Evolutionary conservation across 2,888 invertebrate species (phyloP), one percentile per base, ranked within the genome.

Genomic region (Volucella zonaria): DNA sequence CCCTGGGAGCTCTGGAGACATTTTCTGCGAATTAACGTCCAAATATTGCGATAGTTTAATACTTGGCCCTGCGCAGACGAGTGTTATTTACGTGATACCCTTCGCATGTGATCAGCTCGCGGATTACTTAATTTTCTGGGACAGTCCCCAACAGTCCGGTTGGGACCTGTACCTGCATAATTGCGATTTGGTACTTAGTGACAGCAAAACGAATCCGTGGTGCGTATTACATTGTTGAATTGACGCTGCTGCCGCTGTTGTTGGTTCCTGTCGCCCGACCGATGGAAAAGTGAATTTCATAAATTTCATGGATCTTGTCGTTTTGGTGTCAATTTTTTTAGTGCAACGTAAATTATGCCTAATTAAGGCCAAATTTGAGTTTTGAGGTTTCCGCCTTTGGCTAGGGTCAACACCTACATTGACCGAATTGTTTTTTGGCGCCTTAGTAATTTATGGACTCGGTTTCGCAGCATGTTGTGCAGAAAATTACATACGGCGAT

Each of bases 41-140:
- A 86, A 86, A 86, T 82, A 82, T 82, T 86, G 76, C 77, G 74
- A 82, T 86, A 86, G 82, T 78, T 86, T 78, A 64, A 64, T 61
- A 78, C 31, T 68, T 54, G 74, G 68, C 76, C 76, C 76, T 31
- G 31, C 45, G 52, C 67, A 23, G 61, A 52, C 31, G 67, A 67
- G 85, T 79, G 83, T 83, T 83, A 79, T 83, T 83, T 83, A 79
- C 83, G 79, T 42, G 85, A 85, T 81, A 76, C 66, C 80, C 62
- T 76, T 85, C 76, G 85, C 80, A 83, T 77, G 67, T 77, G 80
- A 85, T 85, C 67, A 54, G 62, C 40, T 15, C 51, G 15, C 18
- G 49, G 73, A 81, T 80, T 71, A 81, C 81, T 82, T 79, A 58
- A 79, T 82, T 70, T 31, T 45, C 43, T 38, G 40, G 52, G 54